Base-by-base conservation (phyloP, 2,113 vertebrate genomes). In the Menidia beryllina region DNA sequence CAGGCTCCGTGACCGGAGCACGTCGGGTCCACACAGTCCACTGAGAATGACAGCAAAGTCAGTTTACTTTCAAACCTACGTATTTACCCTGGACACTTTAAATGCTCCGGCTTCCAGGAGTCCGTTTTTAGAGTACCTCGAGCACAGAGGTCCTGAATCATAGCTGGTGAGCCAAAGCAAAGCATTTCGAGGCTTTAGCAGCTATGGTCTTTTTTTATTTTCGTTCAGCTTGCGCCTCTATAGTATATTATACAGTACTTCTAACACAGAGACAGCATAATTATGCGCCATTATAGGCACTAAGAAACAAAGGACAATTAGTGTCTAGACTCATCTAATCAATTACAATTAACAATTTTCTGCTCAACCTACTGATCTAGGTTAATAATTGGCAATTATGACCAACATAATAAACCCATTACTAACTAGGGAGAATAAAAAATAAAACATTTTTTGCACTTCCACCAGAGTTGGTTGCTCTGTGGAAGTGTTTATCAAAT, bases 1-100 rank as follows among this genome's bases (percentile, higher is more conserved):
- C 98, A 99, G 43, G 97, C 81, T 0, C 98, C 98, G 0, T 98
- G 97, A 71, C 91, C 90, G 14, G 97, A 96, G 90, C 98, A 99
- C n/a, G 89, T 86, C 23, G 98, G 95, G 83, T 98, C 96, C 79
- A 96, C 72, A 75, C 98, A 99, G 92, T 99, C 96, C 67, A 95
- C 98, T 99, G 86, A 73, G 19, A 9, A 30, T 1, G 57, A 75
- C 54, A 79, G 88, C 67, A 72, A 89, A 93, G 85, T 88, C 91
- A 75, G 27, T 78, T 85, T 45, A 69, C 36, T 21, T 38, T 77
- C 71, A 62, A 58, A 77, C 74, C 48, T 79, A 24, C 58, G 75
- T 64, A 73, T 75, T 84, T 63, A 69, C 24, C 36, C 27, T 1
- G 14, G 21, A 50, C 67, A 69, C 61, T 69, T 34, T 36, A 36